These are phyloP conservation scores for Andricus curvator DNA, from an alignment of 2,888 invertebrate genomes.

Conservation along the genomic window DNA sequence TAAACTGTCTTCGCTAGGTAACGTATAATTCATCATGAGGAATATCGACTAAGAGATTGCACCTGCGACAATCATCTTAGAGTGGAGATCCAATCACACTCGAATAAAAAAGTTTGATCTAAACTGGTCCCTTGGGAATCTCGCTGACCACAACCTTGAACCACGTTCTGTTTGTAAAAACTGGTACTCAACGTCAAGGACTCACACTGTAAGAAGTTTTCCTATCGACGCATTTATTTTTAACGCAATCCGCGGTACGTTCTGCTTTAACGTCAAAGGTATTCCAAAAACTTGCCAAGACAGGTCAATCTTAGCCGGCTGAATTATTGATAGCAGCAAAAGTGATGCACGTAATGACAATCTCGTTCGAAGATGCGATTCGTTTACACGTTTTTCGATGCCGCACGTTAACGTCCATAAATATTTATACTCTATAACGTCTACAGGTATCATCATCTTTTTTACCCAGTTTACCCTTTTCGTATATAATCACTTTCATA, in stretches of 20 bases:
- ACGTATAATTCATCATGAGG: slow-evolving; percentile 21
- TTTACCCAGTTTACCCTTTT: not conserved
- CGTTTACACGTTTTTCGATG: slow-evolving; percentile 12
- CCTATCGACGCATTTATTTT: slow-evolving; percentile 10
- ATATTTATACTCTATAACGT: slow-evolving; percentile 10
- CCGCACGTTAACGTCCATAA: slow-evolving; percentile 14
- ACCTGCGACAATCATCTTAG: not conserved
- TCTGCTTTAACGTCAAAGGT: slow-evolving; percentile 20
- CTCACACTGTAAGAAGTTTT: slow-evolving; percentile 2
- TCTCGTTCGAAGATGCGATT: slow-evolving; percentile 24
- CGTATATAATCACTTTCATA: not conserved
- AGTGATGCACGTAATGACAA: slow-evolving; percentile 18
- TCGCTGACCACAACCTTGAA: slow-evolving; percentile 31
- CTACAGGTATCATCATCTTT: not conserved
- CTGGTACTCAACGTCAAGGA: slow-evolving; percentile 9
- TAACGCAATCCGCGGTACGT: slow-evolving; percentile 23
- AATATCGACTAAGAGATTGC: not conserved
- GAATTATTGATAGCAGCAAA: slow-evolving; percentile 34
- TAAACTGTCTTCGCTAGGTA: slow-evolving; percentile 13
- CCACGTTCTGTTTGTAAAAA: slow-evolving; percentile 17
- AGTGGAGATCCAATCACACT: not conserved
- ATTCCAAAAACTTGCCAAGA: slow-evolving; percentile 38
- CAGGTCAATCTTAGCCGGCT: slow-evolving; percentile 35
- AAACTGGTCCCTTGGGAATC: slow-evolving; percentile 23
- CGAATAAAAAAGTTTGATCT: slow-evolving; percentile 4